Evolutionary conservation across 2,888 invertebrate genomes (phyloP).

Genomic region (Oithona nana): DNA sequence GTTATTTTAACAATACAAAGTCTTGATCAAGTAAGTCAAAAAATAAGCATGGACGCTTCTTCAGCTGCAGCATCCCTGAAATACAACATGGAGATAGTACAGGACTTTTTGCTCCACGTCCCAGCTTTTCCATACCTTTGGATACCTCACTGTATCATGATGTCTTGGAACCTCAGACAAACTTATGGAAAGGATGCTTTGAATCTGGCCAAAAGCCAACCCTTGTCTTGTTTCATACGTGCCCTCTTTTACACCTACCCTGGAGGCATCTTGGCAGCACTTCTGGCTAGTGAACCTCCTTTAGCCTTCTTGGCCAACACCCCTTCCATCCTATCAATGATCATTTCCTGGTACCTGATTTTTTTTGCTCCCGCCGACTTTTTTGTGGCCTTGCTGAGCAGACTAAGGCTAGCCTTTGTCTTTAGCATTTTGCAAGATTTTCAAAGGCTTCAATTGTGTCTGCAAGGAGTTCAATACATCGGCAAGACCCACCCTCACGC

Average conservation of each 20-base stretch:
- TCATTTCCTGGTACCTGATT: not conserved
- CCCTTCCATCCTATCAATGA: not conserved
- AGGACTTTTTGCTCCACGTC: not conserved
- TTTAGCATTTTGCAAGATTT: not conserved
- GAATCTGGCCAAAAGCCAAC: not conserved
- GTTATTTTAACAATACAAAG: no score
- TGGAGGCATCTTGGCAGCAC: conserved; percentile 4
- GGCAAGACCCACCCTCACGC: not conserved
- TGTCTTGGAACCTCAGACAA: not conserved
- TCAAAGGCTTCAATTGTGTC: not conserved
- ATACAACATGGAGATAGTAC: not conserved
- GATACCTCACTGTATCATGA: conserved; percentile 7
- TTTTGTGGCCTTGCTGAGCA: not conserved
- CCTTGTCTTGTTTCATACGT: not conserved
- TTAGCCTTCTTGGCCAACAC: not conserved
- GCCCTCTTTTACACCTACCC: not conserved
- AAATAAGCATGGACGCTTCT: no score
- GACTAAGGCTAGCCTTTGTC: not conserved
- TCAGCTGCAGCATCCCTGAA: not conserved
- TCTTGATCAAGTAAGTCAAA: no score
- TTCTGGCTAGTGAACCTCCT: not conserved
- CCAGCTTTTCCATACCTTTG: conserved; percentile 7
- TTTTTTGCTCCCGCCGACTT: not conserved
- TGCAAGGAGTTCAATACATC: not conserved
- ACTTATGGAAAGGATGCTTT: not conserved